phyloP scores from a whole-genome alignment of 2,797 vertebrate species.

The Coregonus sp. region DNA sequence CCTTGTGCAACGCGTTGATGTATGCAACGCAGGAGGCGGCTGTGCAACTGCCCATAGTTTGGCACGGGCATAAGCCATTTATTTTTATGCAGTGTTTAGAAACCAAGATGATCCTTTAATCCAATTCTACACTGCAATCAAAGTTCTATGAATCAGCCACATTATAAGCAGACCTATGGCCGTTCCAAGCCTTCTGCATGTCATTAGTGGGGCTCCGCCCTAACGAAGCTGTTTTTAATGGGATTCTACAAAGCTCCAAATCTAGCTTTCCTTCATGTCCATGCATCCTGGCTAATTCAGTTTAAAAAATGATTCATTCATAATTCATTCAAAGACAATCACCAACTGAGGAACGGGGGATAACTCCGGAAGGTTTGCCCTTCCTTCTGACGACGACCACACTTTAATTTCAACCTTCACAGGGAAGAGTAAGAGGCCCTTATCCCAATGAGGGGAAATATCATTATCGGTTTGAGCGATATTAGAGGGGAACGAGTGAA shows the following conservation, averaged over 20 bases:
- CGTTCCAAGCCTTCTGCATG: constrained; percentile 58
- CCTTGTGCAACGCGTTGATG: constrained; percentile 57
- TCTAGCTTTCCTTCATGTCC: constrained; percentile 49
- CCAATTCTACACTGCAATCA: constrained; percentile 75
- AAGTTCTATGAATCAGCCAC: constrained; percentile 70
- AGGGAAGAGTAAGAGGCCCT: constrained; percentile 24
- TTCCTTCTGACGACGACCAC: constrained; percentile 37
- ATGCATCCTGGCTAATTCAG: constrained; percentile 68
- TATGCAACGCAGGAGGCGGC: constrained; percentile 55
- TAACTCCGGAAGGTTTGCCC: constrained; percentile 53
- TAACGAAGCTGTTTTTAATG: constrained; percentile 76
- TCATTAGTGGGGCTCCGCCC: constrained; percentile 61
- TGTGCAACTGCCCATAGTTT: constrained; percentile 40
- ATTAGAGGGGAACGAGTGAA: constrained; percentile 37
- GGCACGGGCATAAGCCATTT: constrained; percentile 61
- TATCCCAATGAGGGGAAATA: constrained; percentile 59
- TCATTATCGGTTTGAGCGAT: constrained; percentile 62
- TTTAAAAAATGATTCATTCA: constrained; percentile 68
- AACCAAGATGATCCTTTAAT: constrained; percentile 73
- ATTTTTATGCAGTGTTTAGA: constrained; percentile 58
- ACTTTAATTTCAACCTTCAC: constrained; percentile 71
- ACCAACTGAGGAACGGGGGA: constrained; percentile 40
- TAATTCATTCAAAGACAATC: constrained; percentile 58
- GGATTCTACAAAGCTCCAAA: constrained; percentile 72
- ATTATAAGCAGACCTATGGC: constrained; percentile 62